These are phyloP conservation scores for Callyntrura guangdongensis DNA, from an alignment of 2,888 invertebrate species.

Conservation along the genomic window DNA sequence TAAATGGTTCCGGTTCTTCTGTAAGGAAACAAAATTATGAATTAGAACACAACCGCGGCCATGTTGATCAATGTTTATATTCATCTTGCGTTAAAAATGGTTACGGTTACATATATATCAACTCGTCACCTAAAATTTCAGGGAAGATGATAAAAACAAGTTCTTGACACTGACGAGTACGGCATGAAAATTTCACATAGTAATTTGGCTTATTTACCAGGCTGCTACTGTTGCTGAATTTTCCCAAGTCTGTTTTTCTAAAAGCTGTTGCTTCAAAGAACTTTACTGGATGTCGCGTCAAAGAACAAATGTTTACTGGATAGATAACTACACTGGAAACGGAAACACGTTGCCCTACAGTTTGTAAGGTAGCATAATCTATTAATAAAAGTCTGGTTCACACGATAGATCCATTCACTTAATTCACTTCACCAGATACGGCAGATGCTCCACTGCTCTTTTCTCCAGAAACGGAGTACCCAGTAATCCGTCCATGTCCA, in stretches of 20 bases:
- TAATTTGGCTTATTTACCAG: too few relatives aligned
- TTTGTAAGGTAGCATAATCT: neutral
- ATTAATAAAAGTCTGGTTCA: neutral
- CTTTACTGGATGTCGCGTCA: too few relatives aligned
- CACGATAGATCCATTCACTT: conserved; percentile 1
- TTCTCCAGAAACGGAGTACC: neutral
- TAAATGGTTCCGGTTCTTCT: neutral
- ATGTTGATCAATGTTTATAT: too few relatives aligned
- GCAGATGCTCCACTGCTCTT: conserved; percentile 10
- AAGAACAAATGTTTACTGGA: too few relatives aligned
- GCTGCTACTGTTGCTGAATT: conserved; percentile 13
- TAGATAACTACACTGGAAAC: neutral
- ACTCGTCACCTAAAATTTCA: neutral
- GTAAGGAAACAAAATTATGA: neutral
- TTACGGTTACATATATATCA: too few relatives aligned
- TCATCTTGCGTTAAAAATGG: neutral
- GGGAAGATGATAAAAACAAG: neutral
- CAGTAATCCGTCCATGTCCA: conserved; percentile 43
- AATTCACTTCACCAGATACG: conserved; percentile 1
- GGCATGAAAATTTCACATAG: conserved; percentile 26
- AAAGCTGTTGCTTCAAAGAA: conserved; percentile 18
- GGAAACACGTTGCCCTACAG: neutral
- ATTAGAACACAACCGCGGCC: too few relatives aligned
- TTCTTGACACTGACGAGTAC: neutral
- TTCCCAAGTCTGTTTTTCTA: neutral